Evolutionary conservation across 37 sponge, comb jelly and placozoan genomes (phyloP), one percentile per base, ranked within the genome.

Genomic region (Agelas oroides): DNA sequence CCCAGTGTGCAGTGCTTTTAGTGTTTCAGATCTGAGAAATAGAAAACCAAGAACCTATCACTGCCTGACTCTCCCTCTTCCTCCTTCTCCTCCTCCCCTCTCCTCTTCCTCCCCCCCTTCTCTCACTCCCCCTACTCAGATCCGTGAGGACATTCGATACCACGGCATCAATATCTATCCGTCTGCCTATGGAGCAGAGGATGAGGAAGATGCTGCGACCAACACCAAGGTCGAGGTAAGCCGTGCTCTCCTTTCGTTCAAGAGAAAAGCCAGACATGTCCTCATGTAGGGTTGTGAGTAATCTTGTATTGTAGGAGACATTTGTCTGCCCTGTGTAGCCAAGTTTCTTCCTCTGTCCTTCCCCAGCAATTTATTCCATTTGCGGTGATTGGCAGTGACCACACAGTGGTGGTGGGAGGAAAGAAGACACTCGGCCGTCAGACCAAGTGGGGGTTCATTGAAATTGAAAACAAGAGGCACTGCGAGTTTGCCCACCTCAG

Each of bases 381-480:
- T 87, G 96, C 97, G 81, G 91, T 98, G 59, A 92, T 98, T 71
- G 99, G 99, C 36, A 96, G 97, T 63, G 97, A 94, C 64, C 84
- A 79, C n/a, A 89, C 78, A 18, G 76, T 89, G 40, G 59, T 55
- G 18, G 89, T 91, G 25, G 89, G 86, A 35, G 91, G 91, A 34
- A 98, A 96, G 91, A 87, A 87, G 65, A 82, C 92, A 21, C 74
- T 94, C 0, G 99, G 95, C 14, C 80, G 99, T 2, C 92, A 98
- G 80, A 94, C 96, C 35, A 96, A 92, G 86, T 98, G 99, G 99
- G 99, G 99, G 33, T 89, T 96, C 71, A 89, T 98, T 20, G 99
- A 98, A 72, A 95, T 98, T 59, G 99, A 98, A 86, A 98, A 98
- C 74, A 93, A 82, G 81, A 87, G 86, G 62, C 99, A 98, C 73